Conservation (phyloP, 2,113 vertebrate species). For the Cebidichthys violaceus region DNA sequence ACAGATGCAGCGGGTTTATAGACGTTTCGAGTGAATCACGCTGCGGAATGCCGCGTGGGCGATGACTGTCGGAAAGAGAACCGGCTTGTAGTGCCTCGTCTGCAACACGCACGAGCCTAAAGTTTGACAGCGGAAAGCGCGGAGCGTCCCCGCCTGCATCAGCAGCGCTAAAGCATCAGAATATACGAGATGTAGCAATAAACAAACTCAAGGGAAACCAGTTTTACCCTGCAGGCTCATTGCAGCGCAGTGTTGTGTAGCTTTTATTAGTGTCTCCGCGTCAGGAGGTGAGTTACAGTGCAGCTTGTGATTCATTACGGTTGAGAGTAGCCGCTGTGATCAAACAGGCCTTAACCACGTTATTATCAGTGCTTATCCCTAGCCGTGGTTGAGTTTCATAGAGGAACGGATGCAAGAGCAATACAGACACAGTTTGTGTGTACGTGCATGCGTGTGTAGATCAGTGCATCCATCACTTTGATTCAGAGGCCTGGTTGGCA, state of each 20-base stretch:
- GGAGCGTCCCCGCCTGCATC: constrained; percentile 38
- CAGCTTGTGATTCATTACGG: constrained; percentile 51
- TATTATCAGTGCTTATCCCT: not conserved
- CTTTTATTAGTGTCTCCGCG: constrained; percentile 43
- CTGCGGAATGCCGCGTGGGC: constrained; percentile 44
- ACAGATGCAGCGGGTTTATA: constrained; percentile 56
- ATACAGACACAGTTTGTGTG: not conserved
- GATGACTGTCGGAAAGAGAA: constrained; percentile 52
- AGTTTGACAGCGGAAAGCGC: constrained; percentile 31
- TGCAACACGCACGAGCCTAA: constrained; percentile 10
- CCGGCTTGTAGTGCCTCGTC: constrained; percentile 23
- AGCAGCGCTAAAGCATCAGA: constrained; percentile 36
- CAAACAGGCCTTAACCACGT: constrained; percentile 32
- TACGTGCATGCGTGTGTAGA: constrained; percentile 15
- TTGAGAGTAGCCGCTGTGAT: constrained; percentile 35
- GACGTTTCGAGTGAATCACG: constrained; percentile 57
- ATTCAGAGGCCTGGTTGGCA: constrained; percentile 33
- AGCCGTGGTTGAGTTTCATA: not conserved
- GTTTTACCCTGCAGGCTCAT: constrained; percentile 35
- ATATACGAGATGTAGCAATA: constrained; percentile 46
- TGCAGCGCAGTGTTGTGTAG: constrained; percentile 28
- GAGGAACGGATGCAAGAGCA: not conserved
- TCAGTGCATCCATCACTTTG: constrained; percentile 53
- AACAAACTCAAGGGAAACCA: constrained; percentile 39
- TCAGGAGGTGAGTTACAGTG: constrained; percentile 19